Evolutionary conservation across 2,113 vertebrate species (phyloP).

Genomic region (Seriola dumerili): DNA sequence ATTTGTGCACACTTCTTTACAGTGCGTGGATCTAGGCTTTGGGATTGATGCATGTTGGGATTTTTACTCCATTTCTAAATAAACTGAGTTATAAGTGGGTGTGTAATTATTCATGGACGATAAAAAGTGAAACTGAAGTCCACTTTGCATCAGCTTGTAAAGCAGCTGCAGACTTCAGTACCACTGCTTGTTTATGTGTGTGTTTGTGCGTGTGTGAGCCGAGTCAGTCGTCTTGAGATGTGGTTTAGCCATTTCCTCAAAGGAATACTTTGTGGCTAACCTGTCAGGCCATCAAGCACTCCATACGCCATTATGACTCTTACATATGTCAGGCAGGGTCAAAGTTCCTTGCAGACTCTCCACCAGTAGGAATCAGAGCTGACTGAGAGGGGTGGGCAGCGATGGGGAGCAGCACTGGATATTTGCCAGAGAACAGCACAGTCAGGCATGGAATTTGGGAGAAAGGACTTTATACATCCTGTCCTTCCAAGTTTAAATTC

Average conservation of each 20-base stretch:
- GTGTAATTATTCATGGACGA: slow-evolving; percentile 47
- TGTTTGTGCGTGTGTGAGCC: slow-evolving; percentile 49
- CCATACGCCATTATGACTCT: slow-evolving; percentile 68
- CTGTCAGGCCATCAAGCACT: slow-evolving; percentile 62
- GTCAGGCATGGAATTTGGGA: slow-evolving; percentile 23
- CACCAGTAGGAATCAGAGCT: slow-evolving; percentile 17
- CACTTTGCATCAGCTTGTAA: slow-evolving; percentile 29
- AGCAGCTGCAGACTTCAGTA: slow-evolving; percentile 33
- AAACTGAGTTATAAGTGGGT: slow-evolving; percentile 31
- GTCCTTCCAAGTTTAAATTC: slow-evolving; percentile 55
- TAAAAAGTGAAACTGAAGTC: slow-evolving; percentile 32
- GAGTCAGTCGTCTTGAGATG: slow-evolving; percentile 63
- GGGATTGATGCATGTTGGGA: slow-evolving; percentile 16
- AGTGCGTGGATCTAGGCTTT: slow-evolving; percentile 24
- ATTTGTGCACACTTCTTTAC: slow-evolving; percentile 13
- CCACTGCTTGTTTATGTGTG: slow-evolving; percentile 38
- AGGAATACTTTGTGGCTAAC: slow-evolving; percentile 69
- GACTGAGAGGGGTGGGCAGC: not conserved
- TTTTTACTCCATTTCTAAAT: slow-evolving; percentile 31
- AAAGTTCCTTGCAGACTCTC: slow-evolving; percentile 46
- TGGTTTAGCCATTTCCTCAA: slow-evolving; percentile 72
- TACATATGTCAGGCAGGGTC: slow-evolving; percentile 75
- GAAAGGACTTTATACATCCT: slow-evolving; percentile 53
- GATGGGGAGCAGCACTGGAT: slow-evolving; percentile 15
- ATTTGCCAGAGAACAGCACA: slow-evolving; percentile 45